These are phyloP conservation scores for Etheostoma spectabile DNA, from an alignment of 2,113 vertebrate species.

Conservation along the genomic window DNA sequence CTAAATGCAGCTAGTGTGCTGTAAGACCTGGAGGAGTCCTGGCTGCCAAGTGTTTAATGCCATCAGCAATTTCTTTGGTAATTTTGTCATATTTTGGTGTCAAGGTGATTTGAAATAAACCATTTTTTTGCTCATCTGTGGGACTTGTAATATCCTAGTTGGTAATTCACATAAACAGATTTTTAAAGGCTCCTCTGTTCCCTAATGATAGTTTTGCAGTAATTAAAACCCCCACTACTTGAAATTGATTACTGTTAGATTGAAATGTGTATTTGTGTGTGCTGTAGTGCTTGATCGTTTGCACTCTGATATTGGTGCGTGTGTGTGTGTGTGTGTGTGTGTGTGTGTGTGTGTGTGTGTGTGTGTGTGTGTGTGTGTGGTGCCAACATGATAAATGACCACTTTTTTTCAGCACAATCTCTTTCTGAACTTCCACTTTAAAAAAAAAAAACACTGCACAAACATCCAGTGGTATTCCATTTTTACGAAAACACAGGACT, in stretches of 20 bases:
- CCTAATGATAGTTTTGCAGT: background rate
- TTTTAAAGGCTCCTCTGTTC: constrained; percentile 16
- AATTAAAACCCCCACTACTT: background rate
- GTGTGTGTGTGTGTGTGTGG: constrained; percentile 12
- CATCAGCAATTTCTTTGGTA: constrained; percentile 48
- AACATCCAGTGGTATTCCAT: background rate
- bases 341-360: background rate
- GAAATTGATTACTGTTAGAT: background rate
- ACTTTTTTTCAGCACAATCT: background rate
- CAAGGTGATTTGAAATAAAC: constrained; percentile 32
- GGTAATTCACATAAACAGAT: constrained; percentile 7
- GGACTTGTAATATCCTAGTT: constrained; percentile 16
- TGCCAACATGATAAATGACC: constrained; percentile 16
- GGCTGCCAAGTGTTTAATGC: constrained; percentile 39
- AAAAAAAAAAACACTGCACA: constrained; percentile 4
- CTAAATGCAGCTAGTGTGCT: constrained; percentile 34
- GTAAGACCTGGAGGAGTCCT: constrained; percentile 27
- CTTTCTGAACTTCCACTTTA: background rate
- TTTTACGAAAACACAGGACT: no score
- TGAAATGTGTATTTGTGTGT: background rate
- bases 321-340: background rate
- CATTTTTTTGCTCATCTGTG: background rate
- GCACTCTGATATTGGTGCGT: background rate
- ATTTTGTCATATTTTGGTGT: constrained; percentile 43
- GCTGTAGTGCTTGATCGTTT: background rate